These are phyloP conservation scores for Acrocephalus kingi DNA, from an alignment of 2,113 vertebrate species.

Conservation along the genomic window DNA sequence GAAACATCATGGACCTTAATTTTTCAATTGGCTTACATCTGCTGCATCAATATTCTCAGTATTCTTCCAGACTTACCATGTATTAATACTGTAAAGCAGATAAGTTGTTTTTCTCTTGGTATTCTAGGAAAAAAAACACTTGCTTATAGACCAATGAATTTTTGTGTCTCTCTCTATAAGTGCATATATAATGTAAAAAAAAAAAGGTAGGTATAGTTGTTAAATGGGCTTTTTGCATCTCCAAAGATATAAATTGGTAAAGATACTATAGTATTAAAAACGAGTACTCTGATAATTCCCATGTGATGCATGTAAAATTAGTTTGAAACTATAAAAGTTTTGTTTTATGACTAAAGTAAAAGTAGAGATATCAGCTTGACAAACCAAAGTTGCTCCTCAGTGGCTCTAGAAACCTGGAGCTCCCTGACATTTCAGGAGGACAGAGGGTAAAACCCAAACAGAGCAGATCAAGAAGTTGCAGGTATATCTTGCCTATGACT, in stretches of 20 bases:
- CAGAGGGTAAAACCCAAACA: neutral
- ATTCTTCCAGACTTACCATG: accelerated
- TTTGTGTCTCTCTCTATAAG: accelerated
- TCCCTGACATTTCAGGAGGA: neutral
- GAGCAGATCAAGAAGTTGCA: neutral
- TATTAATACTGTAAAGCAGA: neutral
- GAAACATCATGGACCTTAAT: neutral
- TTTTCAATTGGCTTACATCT: neutral
- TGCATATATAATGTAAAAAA: neutral
- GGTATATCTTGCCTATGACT: neutral
- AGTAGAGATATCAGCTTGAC: neutral
- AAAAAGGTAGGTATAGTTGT: accelerated
- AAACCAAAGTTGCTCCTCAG: neutral
- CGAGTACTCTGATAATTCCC: neutral
- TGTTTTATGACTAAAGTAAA: neutral
- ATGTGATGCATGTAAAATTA: neutral
- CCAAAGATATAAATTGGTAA: neutral
- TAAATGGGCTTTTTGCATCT: neutral
- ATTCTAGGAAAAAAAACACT: neutral
- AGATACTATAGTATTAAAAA: neutral
- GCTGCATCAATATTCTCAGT: neutral
- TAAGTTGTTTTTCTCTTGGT: neutral
- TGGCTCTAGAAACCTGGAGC: neutral
- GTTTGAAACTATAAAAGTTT: neutral
- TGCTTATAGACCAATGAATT: neutral